Base-by-base conservation (phyloP, 2,888 invertebrate genomes). In the Cerastis leucographa region DNA sequence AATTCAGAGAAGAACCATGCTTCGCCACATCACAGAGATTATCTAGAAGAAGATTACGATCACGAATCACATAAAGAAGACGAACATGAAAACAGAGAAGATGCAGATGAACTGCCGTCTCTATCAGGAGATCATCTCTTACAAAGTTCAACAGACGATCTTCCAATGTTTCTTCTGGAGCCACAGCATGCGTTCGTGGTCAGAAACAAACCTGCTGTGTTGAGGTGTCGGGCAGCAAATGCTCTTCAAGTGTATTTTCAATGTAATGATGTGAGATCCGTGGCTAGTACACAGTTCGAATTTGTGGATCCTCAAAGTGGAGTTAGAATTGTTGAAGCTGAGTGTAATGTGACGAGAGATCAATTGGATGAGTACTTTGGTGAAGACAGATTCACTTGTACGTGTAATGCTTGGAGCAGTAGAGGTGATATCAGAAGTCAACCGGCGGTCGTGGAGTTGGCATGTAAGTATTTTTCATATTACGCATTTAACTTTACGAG, bases 361-460 rank as follows among this genome's bases (percentile, higher is more conserved):
- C 98, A 98, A 93, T 98, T 99, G 87, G 99, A 99, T 91, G 99
- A 99, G 93, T 99, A 98, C 95, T 99, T 99, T 91, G 99, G 99
- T 80, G 98, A 98, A 91, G 98, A 98, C 76, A 97, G 98, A 88
- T 99, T 98, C 94, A 98, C 98, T 90, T 99, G 99, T 95, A 98
- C 99, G 90, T 99, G 99, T 93, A 97, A 98, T 91, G 99, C 99
- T 54, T 99, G 99, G 98, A 98, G 98, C 82, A 98, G 98, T 84
- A 97, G 98, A 78, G 99, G 98, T 22, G 98, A 98, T 89, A 98
- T 99, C 89, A 98, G 98, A 93, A 99, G 99, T 95, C 98, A 98
- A 92, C 97, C 98, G 35, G 99, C 99, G 65, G 97, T 97, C 75
- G 98, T 99, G 73, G 98, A 99, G 95, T 98, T 99, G 90, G 99